Evolutionary conservation across 1,140 invertebrate genomes (phyloP).

Genomic region (Drosophila parabipectinata): DNA sequence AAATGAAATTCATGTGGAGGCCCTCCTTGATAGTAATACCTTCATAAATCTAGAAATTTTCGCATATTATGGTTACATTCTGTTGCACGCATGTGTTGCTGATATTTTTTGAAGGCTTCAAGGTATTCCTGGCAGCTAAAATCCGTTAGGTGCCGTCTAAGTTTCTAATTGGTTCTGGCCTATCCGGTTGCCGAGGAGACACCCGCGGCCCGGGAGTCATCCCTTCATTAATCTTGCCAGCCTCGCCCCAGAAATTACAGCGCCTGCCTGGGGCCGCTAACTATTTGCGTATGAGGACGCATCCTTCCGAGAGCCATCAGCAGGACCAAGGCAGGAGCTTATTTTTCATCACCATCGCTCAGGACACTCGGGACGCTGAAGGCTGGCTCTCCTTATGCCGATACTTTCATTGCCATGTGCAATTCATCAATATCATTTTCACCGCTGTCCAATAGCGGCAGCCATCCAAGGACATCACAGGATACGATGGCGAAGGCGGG

Average conservation of each 20-base stretch:
- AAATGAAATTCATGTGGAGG: too few species aligned
- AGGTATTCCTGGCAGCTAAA: neutral
- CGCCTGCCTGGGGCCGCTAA: conserved; percentile 40
- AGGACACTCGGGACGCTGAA: conserved; percentile 39
- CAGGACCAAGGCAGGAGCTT: conserved; percentile 53
- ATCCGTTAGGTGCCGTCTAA: conserved; percentile 15
- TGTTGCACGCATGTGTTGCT: neutral
- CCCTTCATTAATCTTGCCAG: conserved; percentile 78
- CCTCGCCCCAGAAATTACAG: conserved; percentile 26
- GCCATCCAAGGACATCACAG: conserved; percentile 4
- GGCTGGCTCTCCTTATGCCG: conserved; percentile 10
- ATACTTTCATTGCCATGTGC: conserved; percentile 73
- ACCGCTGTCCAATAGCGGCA: conserved; percentile 69
- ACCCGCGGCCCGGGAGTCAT: neutral
- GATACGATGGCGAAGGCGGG: neutral
- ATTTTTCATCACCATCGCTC: conserved; percentile 73
- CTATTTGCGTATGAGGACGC: conserved; percentile 53
- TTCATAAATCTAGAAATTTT: too few species aligned
- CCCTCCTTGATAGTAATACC: too few species aligned
- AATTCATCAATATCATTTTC: conserved; percentile 84
- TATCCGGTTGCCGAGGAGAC: conserved; percentile 10
- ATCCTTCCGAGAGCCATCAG: conserved; percentile 52
- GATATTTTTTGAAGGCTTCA: neutral
- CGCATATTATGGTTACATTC: too few species aligned
- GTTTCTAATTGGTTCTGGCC: conserved; percentile 36